These are phyloP conservation scores for Miichthys miiuy DNA, from an alignment of 2,797 vertebrate species.

Conservation along the genomic window DNA sequence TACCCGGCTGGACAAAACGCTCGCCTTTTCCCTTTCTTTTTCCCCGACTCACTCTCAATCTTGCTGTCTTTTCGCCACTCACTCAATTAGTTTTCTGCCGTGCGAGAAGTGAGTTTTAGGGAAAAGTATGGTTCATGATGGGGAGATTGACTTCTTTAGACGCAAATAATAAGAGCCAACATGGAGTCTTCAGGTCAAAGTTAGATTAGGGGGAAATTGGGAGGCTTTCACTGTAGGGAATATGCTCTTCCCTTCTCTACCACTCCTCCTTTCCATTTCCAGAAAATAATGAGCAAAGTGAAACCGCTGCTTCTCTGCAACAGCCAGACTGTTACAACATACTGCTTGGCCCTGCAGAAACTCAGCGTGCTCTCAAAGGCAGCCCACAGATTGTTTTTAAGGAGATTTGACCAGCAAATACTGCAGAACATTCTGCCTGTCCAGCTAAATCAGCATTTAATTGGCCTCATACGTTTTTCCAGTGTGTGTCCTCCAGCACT, in stretches of 20 bases:
- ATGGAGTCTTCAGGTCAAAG: constrained; percentile 57
- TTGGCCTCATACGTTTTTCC: constrained; percentile 46
- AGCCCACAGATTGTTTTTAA: constrained; percentile 30
- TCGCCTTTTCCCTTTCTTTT: constrained; percentile 34
- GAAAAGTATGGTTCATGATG: constrained; percentile 39
- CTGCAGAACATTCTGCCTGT: constrained; percentile 53
- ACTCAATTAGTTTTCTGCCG: constrained; percentile 55
- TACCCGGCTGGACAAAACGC: constrained; percentile 61
- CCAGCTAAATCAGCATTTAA: constrained; percentile 68
- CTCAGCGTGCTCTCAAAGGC: constrained; percentile 34
- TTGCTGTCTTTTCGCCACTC: constrained; percentile 55
- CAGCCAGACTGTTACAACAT: neutral
- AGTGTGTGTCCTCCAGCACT: constrained; percentile 1
- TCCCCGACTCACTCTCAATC: constrained; percentile 10
- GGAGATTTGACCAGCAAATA: constrained; percentile 53
- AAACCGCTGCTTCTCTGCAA: constrained; percentile 38
- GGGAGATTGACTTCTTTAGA: constrained; percentile 27
- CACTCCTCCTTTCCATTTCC: constrained; percentile 34
- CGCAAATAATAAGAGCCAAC: constrained; percentile 54
- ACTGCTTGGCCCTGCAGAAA: constrained; percentile 46
- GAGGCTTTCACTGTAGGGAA: constrained; percentile 35
- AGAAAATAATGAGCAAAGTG: constrained; percentile 62
- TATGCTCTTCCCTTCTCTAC: constrained; percentile 10
- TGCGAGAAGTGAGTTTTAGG: constrained; percentile 59
- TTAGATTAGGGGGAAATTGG: constrained; percentile 52